A percentile compares a stretch with the other conserved stretches of the same genome.
Evolutionary conservation across 2,888 invertebrate species (phyloP).

Genomic region (Oasisia sp.): DNA sequence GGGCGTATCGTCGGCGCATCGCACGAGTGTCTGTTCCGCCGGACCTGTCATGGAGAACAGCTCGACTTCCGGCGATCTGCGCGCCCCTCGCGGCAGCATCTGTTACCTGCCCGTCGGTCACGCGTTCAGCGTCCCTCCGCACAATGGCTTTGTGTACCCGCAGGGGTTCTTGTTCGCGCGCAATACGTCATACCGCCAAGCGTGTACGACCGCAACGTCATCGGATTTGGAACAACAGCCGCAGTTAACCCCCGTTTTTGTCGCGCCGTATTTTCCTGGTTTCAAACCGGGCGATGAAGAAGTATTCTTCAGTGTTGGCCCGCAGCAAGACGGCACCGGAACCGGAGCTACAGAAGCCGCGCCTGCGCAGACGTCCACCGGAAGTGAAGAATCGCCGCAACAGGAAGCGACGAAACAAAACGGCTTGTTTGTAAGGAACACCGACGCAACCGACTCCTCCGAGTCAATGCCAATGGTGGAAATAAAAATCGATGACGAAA

Average conservation of each 20-base stretch:
- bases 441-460: neutral
- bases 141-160: neutral
- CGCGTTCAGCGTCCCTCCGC: conserved; percentile 33
- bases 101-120: conserved; percentile 38
- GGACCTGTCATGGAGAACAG: conserved; percentile 26
- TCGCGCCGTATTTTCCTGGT: neutral
- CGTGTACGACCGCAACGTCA: neutral
- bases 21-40: conserved; percentile 34
- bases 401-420: neutral
- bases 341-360: neutral
- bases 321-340: neutral
- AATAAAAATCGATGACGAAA: conserved; percentile 1
- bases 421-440: neutral
- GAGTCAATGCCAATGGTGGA: neutral
- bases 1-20: neutral
- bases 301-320: neutral
- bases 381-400: neutral
- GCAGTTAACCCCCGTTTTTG: neutral
- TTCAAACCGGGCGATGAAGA: neutral
- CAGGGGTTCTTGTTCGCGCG: neutral
- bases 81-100: conserved; percentile 33
- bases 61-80: neutral
- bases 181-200: neutral
- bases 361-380: neutral
- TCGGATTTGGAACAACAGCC: neutral